phyloP scores from a whole-genome alignment of 1,140 invertebrate genomes.

The Mylabris phalerata region DNA sequence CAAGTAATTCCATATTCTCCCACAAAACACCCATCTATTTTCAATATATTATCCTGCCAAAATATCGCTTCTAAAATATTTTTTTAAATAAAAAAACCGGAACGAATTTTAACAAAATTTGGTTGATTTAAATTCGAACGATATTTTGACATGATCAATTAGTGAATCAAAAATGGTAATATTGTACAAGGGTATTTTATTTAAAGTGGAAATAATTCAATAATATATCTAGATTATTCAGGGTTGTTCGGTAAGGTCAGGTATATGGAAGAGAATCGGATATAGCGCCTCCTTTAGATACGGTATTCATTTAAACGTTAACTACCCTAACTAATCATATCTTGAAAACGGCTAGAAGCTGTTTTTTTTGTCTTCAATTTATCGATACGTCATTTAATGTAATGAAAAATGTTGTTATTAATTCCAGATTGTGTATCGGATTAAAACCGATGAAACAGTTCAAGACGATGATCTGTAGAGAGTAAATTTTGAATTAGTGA shows the following conservation, averaged over 20 bases:
- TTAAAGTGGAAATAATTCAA: conserved; percentile 15
- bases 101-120: not conserved
- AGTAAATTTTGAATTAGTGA: conserved; percentile 14
- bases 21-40: too few relatives aligned
- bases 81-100: not conserved
- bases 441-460: conserved; percentile 1
- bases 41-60: too few relatives aligned
- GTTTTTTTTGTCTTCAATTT: not conserved
- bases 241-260: conserved; percentile 1
- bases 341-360: conserved; percentile 1
- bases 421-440: too few relatives aligned
- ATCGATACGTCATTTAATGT: conserved; percentile 14
- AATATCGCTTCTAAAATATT: too few relatives aligned
- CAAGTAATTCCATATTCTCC: not conserved
- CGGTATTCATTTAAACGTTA: conserved; percentile 13
- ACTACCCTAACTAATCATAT: conserved; percentile 17
- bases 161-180: conserved; percentile 4
- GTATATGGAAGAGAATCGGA: too few relatives aligned
- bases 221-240: conserved; percentile 19
- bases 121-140: conserved; percentile 1
- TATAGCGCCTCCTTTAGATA: conserved; percentile 4
- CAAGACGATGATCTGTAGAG: conserved; percentile 10
- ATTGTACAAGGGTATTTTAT: conserved; percentile 11
- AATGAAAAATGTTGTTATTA: conserved; percentile 7
- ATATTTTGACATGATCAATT: conserved; percentile 10